Percentiles rank a stretch among this genome's conserved stretches.
Evolutionary conservation across 2,888 invertebrate species (phyloP).

Genomic region (Drosophila emarginata): DNA sequence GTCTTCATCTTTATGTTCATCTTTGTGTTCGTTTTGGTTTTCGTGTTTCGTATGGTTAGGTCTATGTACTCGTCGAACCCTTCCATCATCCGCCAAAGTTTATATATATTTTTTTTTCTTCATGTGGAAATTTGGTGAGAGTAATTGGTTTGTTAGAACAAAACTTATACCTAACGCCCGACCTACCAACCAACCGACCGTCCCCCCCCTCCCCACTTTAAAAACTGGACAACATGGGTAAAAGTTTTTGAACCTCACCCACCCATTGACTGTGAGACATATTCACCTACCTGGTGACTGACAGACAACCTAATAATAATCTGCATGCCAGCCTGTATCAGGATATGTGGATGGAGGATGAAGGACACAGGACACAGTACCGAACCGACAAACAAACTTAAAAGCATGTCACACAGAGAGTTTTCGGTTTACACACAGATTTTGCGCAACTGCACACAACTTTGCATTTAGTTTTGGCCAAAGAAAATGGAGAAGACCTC

Average conservation of each 20-base stretch:
- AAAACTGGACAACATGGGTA: constrained; percentile 69
- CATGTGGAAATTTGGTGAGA: constrained; percentile 77
- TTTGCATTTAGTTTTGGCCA: constrained; percentile 38
- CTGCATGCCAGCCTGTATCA: constrained; percentile 69
- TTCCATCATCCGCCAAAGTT: constrained; percentile 60
- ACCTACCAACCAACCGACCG: no score
- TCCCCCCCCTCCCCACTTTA: background rate
- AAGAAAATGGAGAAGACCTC: background rate
- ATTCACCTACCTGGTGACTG: constrained; percentile 10
- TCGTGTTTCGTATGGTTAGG: background rate
- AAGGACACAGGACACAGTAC: background rate
- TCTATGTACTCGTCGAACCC: constrained; percentile 58
- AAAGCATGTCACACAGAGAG: constrained; percentile 74
- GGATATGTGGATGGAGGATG: background rate
- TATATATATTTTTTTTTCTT: no score
- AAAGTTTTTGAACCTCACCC: constrained; percentile 50
- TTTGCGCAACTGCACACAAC: constrained; percentile 69
- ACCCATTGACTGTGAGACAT: background rate
- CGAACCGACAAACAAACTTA: constrained; percentile 59
- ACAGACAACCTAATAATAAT: constrained; percentile 72
- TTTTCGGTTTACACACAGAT: constrained; percentile 73
- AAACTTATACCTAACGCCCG: constrained; percentile 59
- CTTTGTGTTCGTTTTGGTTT: background rate
- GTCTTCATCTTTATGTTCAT: background rate
- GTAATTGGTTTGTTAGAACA: constrained; percentile 76